Conservation (phyloP, 2,797 vertebrate genomes). For the Sebastes diploproa region DNA sequence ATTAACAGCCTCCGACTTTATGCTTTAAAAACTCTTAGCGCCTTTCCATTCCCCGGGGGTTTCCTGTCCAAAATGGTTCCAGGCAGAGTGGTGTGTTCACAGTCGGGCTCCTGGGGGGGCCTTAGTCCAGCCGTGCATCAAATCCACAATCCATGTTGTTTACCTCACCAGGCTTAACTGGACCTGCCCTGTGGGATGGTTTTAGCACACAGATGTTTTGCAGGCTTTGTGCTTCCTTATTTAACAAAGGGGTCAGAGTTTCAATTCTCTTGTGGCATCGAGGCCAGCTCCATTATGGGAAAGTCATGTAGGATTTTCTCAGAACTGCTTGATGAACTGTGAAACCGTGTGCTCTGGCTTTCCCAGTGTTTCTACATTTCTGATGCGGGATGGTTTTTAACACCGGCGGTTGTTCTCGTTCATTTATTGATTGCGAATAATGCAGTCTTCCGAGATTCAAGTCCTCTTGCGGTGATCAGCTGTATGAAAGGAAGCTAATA, state of each 20-base stretch:
- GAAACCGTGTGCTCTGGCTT: background rate
- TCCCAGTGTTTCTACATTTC: background rate
- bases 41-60: background rate
- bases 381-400: slow-evolving; percentile 1
- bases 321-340: slow-evolving; percentile 11
- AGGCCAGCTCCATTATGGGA: slow-evolving; percentile 1
- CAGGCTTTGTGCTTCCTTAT: slow-evolving; percentile 15
- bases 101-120: background rate
- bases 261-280: background rate
- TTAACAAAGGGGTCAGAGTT: slow-evolving; percentile 18
- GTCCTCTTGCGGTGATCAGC: background rate
- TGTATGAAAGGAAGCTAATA: background rate
- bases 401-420: background rate
- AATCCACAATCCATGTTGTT: slow-evolving; percentile 51
- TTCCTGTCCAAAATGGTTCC: slow-evolving; percentile 15
- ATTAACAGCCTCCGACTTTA: slow-evolving; percentile 1
- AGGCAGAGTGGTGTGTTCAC: slow-evolving; percentile 15
- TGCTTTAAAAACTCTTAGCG: slow-evolving; percentile 26
- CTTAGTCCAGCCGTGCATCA: slow-evolving; percentile 44
- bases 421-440: background rate
- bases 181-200: slow-evolving; percentile 28
- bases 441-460: background rate
- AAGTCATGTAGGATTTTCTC: slow-evolving; percentile 23
- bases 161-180: slow-evolving; percentile 27
- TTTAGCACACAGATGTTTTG: slow-evolving; percentile 37